A percentile compares a stretch with the other conserved stretches of the same genome.
Conservation (phyloP, 1,140 invertebrate species). For the Cotesia chilonis region DNA sequence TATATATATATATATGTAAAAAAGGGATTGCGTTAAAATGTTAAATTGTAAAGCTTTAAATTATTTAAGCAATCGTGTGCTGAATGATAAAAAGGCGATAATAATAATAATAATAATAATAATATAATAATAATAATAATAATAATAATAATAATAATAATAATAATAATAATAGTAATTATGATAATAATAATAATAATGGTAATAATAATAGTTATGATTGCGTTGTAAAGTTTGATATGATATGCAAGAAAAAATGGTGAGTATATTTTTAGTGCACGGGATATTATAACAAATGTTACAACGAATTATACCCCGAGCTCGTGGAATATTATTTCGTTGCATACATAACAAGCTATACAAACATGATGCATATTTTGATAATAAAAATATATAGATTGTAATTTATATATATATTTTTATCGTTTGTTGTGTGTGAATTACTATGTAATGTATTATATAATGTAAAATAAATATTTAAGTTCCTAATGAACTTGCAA, state of each 20-base stretch:
- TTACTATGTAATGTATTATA: too few relatives aligned
- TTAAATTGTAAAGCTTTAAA: constrained; percentile 17
- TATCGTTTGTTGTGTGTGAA: not conserved
- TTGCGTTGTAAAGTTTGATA: constrained; percentile 34
- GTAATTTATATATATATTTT: constrained; percentile 30
- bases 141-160: not conserved
- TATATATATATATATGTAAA: constrained; percentile 36
- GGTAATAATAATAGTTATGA: constrained; percentile 12
- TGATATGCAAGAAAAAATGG: constrained; percentile 21
- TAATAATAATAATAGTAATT: constrained; percentile 5
- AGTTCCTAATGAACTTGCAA: too few relatives aligned
- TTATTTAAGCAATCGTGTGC: constrained; percentile 37
- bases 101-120: constrained; percentile 13
- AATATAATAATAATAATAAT: not conserved
- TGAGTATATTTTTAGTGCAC: constrained; percentile 10
- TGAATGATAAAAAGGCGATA: constrained; percentile 20
- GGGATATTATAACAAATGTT: constrained; percentile 22
- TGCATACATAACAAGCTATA: constrained; percentile 47
- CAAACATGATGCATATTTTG: constrained; percentile 42
- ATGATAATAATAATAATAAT: constrained; percentile 7
- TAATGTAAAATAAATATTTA: too few relatives aligned
- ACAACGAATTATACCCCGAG: constrained; percentile 34
- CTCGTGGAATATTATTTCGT: constrained; percentile 37
- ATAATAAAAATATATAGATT: constrained; percentile 39
- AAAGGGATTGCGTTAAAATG: constrained; percentile 19